Base-by-base conservation (phyloP, 1,140 invertebrate species). In the Macrobrachium rosenbergii region DNA sequence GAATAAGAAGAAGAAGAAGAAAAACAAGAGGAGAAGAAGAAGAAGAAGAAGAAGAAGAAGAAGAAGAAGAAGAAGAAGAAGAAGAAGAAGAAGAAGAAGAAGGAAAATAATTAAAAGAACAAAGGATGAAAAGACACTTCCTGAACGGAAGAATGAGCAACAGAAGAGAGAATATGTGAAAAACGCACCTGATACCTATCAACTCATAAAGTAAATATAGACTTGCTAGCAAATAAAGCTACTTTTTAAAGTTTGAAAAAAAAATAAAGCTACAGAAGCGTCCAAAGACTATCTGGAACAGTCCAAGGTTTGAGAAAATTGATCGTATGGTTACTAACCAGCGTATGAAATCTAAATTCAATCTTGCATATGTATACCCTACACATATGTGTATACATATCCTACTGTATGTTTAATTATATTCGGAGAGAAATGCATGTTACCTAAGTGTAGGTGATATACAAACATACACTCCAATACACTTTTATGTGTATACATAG, bases 401-500 rank as follows among this genome's bases (percentile, higher is more conserved):
- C 12, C 8, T 52, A 52, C 12, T n/a, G n/a, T 52, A 52, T 52
- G 12, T 52, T 0, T 12, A 52, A 37, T 37, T 64, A 73, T 63
- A 81, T 43, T 64, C 60, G 63, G 10, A 64, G 60, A 37, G 60
- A 81, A 60, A 81, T 28, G 67, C 11, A 72, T 63, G 3, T 43
- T 45, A 8, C 19, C 16, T 14, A 8, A 10, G 43, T 5, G 12
- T 12, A 52, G 10, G 16, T 11, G 14, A n/a, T 43, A 81, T 43
- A 75, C 23, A 10, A 6, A 75, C 72, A 75, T 16, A 75, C 72
- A 75, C 72, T 21, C 72, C 19, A 16, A 78, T 17, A 80, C 77
- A 80, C 77, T 60, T n/a, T n/a, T 23, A 52, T 52, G 12, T 8
- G 12, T 52, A 52, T 52, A 52, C 12, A 8, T 52, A 52, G 8